These are phyloP conservation scores for Chondrosia reniformis DNA, from an alignment of 37 sponge, comb jelly and placozoan genomes.

Conservation along the genomic window DNA sequence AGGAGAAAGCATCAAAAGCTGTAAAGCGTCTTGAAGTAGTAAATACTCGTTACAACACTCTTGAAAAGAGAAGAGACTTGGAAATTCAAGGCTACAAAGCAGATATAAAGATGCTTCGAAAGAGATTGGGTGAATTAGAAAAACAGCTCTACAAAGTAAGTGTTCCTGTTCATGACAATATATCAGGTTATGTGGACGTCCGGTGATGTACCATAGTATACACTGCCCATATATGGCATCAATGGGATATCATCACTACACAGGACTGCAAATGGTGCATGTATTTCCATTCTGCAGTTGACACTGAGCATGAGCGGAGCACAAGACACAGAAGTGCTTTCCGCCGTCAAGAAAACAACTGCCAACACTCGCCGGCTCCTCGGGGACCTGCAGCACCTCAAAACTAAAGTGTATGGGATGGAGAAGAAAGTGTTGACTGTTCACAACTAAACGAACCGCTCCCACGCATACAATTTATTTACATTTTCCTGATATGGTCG, in stretches of 20 bases:
- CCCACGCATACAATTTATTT: not conserved
- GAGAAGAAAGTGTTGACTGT: conserved; percentile 81
- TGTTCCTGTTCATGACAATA: no score
- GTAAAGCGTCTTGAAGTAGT: conserved; percentile 76
- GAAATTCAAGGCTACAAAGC: conserved; percentile 98
- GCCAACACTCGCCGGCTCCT: conserved; percentile 83
- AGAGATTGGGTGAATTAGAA: conserved; percentile 88
- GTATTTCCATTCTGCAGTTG: conserved; percentile 42
- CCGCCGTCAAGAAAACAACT: conserved; percentile 81
- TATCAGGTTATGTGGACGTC: no score
- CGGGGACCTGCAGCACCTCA: conserved; percentile 85
- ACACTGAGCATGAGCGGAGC: conserved; percentile 76
- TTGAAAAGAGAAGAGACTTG: conserved; percentile 85
- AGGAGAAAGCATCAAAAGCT: conserved; percentile 72
- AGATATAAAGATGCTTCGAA: conserved; percentile 87
- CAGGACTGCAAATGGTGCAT: no score
- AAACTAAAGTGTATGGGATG: conserved; percentile 86
- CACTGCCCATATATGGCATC: no score
- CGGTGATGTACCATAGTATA: no score
- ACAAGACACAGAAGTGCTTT: conserved; percentile 84
- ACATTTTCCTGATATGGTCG: not conserved
- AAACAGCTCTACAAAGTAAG: conserved; percentile 90
- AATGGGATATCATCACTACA: no score
- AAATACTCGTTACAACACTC: conserved; percentile 80
- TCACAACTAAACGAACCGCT: conserved; percentile 19